Conservation (phyloP, 2,888 invertebrate species). For the Chrysotoxum bicinctum region DNA sequence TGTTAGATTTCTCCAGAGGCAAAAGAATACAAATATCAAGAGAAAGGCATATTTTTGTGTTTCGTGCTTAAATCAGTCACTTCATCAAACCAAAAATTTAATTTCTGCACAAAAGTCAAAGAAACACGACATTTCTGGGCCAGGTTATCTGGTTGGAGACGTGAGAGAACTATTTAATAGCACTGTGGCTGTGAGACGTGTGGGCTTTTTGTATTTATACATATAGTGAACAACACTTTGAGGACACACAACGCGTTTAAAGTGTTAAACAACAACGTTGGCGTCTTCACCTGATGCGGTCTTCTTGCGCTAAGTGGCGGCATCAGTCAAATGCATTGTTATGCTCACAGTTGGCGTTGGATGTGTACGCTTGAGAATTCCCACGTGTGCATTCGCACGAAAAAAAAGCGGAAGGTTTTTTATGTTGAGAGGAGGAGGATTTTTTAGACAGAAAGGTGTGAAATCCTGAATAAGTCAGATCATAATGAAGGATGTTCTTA, state of each 20-base stretch:
- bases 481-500: neutral
- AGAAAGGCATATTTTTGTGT: slow-evolving; percentile 20
- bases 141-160: slow-evolving; percentile 50
- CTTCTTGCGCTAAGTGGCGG: slow-evolving; percentile 52
- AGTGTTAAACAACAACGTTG: neutral
- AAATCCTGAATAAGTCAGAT: neutral
- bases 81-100: neutral
- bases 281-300: slow-evolving; percentile 49
- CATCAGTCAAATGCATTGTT: slow-evolving; percentile 67
- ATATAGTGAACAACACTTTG: neutral
- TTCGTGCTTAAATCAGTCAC: slow-evolving; percentile 18
- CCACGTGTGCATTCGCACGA: neutral
- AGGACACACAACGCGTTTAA: slow-evolving; percentile 54
- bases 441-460: neutral
- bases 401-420: neutral
- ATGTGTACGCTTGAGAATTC: neutral
- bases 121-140: slow-evolving; percentile 29
- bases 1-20: slow-evolving; percentile 39
- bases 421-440: neutral
- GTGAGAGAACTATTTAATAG: slow-evolving; percentile 62
- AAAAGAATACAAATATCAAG: neutral
- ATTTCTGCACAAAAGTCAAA: slow-evolving; percentile 8
- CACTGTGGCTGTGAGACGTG: slow-evolving; percentile 37
- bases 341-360: slow-evolving; percentile 17
- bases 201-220: neutral